phyloP scores from a whole-genome alignment of 2,113 vertebrate genomes.

The Lampris megalopsis region DNA sequence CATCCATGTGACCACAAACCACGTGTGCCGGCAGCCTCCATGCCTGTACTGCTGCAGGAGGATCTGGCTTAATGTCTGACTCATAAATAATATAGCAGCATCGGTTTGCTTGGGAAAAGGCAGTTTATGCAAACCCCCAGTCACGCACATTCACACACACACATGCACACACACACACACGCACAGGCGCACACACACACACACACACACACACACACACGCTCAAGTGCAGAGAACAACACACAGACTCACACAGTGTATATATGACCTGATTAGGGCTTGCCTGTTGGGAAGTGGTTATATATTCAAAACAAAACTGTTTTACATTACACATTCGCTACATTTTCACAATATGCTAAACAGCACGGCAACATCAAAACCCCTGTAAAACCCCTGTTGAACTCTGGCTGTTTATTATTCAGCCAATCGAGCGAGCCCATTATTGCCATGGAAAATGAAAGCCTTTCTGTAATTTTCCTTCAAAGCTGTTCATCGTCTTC shows the following conservation, averaged over 20 bases:
- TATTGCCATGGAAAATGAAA: too few species aligned
- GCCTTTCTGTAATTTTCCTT: too few species aligned
- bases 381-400: not conserved
- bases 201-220: not conserved
- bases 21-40: slow-evolving; percentile 23
- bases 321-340: not conserved
- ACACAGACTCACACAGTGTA: slow-evolving; percentile 6
- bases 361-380: not conserved
- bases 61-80: slow-evolving; percentile 41
- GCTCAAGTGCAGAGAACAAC: not conserved
- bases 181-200: not conserved
- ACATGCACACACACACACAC: not conserved
- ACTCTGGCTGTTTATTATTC: not conserved
- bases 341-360: not conserved
- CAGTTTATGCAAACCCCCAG: slow-evolving; percentile 29
- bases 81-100: slow-evolving; percentile 65
- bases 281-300: not conserved
- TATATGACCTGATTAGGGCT: not conserved
- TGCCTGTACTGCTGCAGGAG: slow-evolving; percentile 56
- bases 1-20: slow-evolving; percentile 57
- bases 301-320: too few species aligned
- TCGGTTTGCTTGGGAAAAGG: slow-evolving; percentile 38
- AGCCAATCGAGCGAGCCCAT: too few species aligned
- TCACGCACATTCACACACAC: slow-evolving; percentile 12
- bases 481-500: too few species aligned